A percentile compares a stretch with the other conserved stretches of the same genome.
Evolutionary conservation across 2,888 invertebrate species (phyloP).

Genomic region (Pycnomerus fuliginosus): DNA sequence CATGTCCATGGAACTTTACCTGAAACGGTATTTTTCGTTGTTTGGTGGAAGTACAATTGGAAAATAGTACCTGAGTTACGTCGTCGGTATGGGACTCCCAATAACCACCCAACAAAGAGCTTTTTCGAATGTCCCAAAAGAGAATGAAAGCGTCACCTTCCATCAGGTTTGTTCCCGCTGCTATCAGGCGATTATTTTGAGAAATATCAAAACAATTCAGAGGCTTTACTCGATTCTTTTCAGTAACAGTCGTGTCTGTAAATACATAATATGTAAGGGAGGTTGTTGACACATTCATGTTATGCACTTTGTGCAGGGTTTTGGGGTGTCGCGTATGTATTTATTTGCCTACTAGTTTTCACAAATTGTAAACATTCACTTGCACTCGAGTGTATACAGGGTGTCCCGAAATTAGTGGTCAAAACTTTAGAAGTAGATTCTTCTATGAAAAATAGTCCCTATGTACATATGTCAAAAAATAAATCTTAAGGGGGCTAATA

Average conservation of each 20-base stretch:
- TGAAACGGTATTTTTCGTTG: conserved; percentile 37
- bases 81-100: conserved; percentile 84
- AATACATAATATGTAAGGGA: too few species aligned
- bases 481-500: too few species aligned
- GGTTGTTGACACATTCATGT: too few species aligned
- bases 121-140: conserved; percentile 76
- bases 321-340: too few species aligned
- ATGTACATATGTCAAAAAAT: too few species aligned
- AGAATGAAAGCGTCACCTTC: conserved; percentile 71
- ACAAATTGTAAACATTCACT: too few species aligned
- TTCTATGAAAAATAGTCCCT: too few species aligned
- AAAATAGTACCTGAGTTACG: conserved; percentile 63
- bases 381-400: too few species aligned
- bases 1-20: conserved; percentile 70
- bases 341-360: too few species aligned
- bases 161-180: conserved; percentile 72
- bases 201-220: conserved; percentile 75
- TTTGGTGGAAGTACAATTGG: conserved; percentile 1
- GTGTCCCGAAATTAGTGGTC: too few species aligned
- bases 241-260: conserved; percentile 40
- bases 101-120: conserved; percentile 71
- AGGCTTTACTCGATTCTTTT: conserved; percentile 52
- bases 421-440: too few species aligned
- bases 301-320: too few species aligned
- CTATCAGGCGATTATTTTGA: conserved; percentile 66